These are phyloP conservation scores for Pollenia angustigena DNA, from an alignment of 2,888 invertebrate genomes.

Conservation along the genomic window DNA sequence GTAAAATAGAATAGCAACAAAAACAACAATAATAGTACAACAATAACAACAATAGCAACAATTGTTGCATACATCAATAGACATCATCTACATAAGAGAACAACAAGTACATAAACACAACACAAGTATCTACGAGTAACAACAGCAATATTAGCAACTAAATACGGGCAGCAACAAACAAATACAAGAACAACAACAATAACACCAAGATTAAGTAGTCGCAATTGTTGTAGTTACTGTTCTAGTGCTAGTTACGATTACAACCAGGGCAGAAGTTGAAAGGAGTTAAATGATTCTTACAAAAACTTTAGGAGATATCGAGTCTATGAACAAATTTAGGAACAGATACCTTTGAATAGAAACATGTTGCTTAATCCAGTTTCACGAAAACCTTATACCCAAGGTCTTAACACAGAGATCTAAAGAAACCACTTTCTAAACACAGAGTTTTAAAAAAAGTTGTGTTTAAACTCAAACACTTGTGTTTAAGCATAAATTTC, in stretches of 20 bases:
- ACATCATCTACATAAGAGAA: conserved; percentile 58
- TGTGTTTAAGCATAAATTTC: too few species aligned
- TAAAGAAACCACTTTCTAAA: too few species aligned
- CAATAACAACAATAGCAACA: conserved; percentile 22
- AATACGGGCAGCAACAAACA: conserved; percentile 31
- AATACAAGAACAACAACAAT: neutral
- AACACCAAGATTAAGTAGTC: conserved; percentile 54
- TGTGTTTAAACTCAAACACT: too few species aligned
- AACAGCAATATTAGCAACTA: conserved; percentile 27
- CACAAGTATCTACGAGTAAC: conserved; percentile 14
- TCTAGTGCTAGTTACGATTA: conserved; percentile 30
- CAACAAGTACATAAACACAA: conserved; percentile 20
- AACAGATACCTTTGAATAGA: neutral
- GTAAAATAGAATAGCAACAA: conserved; percentile 56
- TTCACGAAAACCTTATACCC: too few species aligned
- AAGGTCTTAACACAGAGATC: too few species aligned
- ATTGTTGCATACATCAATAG: conserved; percentile 59
- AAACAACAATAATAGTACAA: conserved; percentile 35
- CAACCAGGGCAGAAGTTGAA: neutral
- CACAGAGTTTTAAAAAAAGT: too few species aligned
- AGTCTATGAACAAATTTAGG: neutral
- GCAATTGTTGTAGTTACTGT: conserved; percentile 27
- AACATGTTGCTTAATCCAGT: neutral
- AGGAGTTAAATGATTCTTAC: neutral
- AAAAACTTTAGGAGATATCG: neutral